These are phyloP conservation scores for Aphidius colemani DNA, from an alignment of 2,888 invertebrate species.

Conservation along the genomic window DNA sequence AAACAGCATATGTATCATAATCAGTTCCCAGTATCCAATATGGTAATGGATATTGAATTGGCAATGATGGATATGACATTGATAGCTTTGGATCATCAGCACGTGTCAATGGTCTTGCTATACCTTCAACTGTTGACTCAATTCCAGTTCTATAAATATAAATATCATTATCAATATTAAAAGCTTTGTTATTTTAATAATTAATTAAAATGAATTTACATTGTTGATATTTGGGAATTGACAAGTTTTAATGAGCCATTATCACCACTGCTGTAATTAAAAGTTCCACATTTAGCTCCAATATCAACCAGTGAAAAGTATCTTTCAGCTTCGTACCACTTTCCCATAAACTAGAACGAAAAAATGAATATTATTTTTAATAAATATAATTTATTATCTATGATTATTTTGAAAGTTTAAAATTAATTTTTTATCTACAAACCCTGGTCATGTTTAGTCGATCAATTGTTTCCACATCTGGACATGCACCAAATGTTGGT, in stretches of 20 bases:
- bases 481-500: slow-evolving; percentile 69
- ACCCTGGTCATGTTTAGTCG: slow-evolving; percentile 68
- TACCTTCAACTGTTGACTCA: slow-evolving; percentile 65
- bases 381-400: neutral
- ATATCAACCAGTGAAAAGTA: slow-evolving; percentile 78
- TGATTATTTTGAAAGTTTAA: neutral
- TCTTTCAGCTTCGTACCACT: slow-evolving; percentile 78
- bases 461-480: slow-evolving; percentile 65
- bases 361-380: slow-evolving; percentile 18
- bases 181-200: slow-evolving; percentile 14
- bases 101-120: slow-evolving; percentile 62
- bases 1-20: slow-evolving; percentile 66
- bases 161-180: slow-evolving; percentile 3
- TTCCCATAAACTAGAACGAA: slow-evolving; percentile 69
- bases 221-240: slow-evolving; percentile 61
- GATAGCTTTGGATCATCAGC: slow-evolving; percentile 67
- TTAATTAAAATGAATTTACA: slow-evolving; percentile 55
- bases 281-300: slow-evolving; percentile 77
- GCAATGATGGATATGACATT: slow-evolving; percentile 69
- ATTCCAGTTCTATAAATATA: slow-evolving; percentile 63
- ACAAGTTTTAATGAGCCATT: slow-evolving; percentile 60
- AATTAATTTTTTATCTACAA: slow-evolving; percentile 39
- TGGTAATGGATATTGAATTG: slow-evolving; percentile 64
- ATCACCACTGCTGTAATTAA: slow-evolving; percentile 65
- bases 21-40: slow-evolving; percentile 72